Percentiles rank a stretch among this genome's conserved stretches.
Evolutionary conservation across 2,797 vertebrate genomes (phyloP).

Genomic region (Hipposideros larvatus): DNA sequence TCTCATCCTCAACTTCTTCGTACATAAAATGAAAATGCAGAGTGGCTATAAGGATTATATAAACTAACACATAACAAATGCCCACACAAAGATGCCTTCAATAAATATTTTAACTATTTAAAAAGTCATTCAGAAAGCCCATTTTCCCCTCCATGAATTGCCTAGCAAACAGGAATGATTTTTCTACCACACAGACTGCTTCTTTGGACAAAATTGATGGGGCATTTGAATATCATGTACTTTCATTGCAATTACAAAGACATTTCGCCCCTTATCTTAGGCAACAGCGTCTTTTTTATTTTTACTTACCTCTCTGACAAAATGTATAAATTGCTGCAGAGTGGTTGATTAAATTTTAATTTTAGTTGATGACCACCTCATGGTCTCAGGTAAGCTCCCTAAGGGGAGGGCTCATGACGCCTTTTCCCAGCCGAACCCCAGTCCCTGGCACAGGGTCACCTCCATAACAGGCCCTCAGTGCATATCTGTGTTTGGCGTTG

Average conservation of each 20-base stretch:
- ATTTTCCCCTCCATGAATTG: not conserved
- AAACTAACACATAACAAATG: not conserved
- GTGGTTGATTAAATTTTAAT: not conserved
- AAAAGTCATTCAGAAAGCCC: constrained; percentile 28
- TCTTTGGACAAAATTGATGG: constrained; percentile 15
- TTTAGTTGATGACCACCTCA: not conserved
- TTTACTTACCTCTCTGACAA: constrained; percentile 13
- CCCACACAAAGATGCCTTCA: not conserved
- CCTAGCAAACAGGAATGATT: constrained; percentile 33
- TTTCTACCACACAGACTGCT: not conserved
- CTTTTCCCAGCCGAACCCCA: not conserved
- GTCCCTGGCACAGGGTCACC: not conserved
- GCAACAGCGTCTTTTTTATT: not conserved
- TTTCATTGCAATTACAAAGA: constrained; percentile 22
- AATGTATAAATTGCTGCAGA: not conserved
- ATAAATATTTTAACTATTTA: constrained; percentile 12
- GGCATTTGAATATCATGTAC: constrained; percentile 18
- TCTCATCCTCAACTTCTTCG: not conserved
- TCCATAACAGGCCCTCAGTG: not conserved
- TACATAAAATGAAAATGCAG: constrained; percentile 21
- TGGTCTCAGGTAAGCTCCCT: not conserved
- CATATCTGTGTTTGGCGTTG: not conserved
- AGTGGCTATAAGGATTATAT: not conserved
- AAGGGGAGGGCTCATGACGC: not conserved
- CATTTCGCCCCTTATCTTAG: not conserved